phyloP scores from a whole-genome alignment of 2,113 vertebrate species.

The Dermatemys mawii region DNA sequence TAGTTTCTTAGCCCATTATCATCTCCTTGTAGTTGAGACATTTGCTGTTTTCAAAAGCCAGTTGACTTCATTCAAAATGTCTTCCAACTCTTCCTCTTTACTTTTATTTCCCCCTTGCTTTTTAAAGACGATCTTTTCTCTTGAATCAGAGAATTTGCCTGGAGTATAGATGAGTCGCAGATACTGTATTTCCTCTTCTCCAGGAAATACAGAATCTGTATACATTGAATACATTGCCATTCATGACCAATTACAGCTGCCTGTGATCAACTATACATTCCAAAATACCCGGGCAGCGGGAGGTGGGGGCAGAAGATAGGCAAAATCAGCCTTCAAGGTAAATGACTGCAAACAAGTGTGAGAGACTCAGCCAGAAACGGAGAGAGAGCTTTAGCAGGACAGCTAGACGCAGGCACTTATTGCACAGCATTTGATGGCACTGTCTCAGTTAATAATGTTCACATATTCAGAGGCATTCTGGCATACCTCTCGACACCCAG shows the following conservation, averaged over 20 bases:
- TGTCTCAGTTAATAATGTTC: background rate
- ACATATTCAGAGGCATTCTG: background rate
- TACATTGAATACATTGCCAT: constrained; percentile 15
- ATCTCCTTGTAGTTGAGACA: background rate
- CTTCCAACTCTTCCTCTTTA: constrained; percentile 3
- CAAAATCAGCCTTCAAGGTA: background rate
- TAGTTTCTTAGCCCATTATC: constrained; percentile 55
- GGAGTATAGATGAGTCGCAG: constrained; percentile 28
- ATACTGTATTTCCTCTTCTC: constrained; percentile 21
- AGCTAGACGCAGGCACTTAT: background rate
- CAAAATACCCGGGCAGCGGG: constrained; percentile 21
- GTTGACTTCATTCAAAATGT: constrained; percentile 23
- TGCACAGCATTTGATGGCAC: background rate
- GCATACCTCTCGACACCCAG: constrained; percentile 8
- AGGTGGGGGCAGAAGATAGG: background rate
- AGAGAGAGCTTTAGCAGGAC: background rate
- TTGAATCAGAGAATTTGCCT: constrained; percentile 30
- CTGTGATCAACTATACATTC: background rate
- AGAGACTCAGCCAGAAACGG: background rate
- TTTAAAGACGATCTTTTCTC: background rate
- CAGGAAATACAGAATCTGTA: no score
- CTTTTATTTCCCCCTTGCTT: background rate
- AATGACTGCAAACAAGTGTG: background rate
- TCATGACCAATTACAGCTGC: constrained; percentile 26
- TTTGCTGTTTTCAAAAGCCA: constrained; percentile 26